Evolutionary conservation across 2,797 vertebrate genomes (phyloP).

Genomic region (Sorex maritimensis): DNA sequence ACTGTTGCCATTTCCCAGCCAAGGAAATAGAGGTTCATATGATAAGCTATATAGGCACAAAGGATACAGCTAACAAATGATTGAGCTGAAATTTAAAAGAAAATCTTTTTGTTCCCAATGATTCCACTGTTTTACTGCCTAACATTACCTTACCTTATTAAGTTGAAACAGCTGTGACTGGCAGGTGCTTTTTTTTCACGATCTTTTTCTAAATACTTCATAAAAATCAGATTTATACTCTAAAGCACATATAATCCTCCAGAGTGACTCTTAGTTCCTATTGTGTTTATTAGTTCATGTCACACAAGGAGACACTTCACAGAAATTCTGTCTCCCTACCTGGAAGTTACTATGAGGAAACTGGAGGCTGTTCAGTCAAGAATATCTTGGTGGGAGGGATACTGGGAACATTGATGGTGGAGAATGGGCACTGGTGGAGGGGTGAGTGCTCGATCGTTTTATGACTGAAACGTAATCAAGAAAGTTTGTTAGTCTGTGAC

Average conservation of each 20-base stretch:
- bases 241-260: conserved; percentile 19
- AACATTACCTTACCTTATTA: background rate
- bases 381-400: background rate
- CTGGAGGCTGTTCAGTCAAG: background rate
- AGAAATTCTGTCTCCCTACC: background rate
- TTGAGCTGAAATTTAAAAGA: background rate
- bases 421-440: too few species aligned
- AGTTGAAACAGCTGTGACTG: background rate
- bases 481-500: too few species aligned
- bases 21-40: background rate
- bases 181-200: background rate
- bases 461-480: too few species aligned
- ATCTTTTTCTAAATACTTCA: conserved; percentile 14
- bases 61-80: background rate
- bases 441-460: too few species aligned
- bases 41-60: background rate
- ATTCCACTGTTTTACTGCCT: background rate
- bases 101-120: conserved; percentile 33
- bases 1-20: background rate
- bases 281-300: conserved; percentile 56
- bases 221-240: conserved; percentile 44
- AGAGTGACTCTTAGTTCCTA: background rate
- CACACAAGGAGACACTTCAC: background rate
- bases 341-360: background rate
- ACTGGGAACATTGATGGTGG: too few species aligned